Evolutionary conservation across 2,113 vertebrate species (phyloP).

Genomic region (Zonotrichia leucophrys): DNA sequence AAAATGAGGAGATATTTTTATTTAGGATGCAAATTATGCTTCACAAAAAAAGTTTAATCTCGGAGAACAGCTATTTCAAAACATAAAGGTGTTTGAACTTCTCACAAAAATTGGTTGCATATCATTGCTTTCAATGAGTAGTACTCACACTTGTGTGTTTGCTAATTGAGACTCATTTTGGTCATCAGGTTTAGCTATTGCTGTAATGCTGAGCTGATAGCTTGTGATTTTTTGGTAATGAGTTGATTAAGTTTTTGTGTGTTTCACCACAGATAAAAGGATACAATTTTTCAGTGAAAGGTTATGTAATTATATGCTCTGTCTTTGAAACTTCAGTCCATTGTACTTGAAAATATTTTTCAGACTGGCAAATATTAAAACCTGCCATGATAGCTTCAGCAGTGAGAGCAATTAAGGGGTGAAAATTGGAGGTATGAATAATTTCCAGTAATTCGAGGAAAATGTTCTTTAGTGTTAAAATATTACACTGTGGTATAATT

Average conservation of each 20-base stretch:
- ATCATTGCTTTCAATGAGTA: not conserved
- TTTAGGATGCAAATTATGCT: not conserved
- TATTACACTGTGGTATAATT: slow-evolving; percentile 13
- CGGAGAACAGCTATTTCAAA: not conserved
- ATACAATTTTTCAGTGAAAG: not conserved
- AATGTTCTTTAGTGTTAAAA: not conserved
- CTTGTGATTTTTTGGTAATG: not conserved
- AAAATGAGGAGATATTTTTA: not conserved
- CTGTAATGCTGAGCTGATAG: not conserved
- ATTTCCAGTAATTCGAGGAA: slow-evolving; percentile 13
- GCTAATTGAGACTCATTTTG: not conserved
- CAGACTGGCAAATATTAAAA: not conserved
- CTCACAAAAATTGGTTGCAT: not conserved
- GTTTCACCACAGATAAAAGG: not conserved
- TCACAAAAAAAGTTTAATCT: not conserved
- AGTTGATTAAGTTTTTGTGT: not conserved
- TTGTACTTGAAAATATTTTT: not conserved
- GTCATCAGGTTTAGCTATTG: not conserved
- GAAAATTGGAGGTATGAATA: not conserved
- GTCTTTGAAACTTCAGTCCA: not conserved
- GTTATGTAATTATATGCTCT: not conserved
- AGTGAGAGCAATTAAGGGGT: slow-evolving; percentile 29
- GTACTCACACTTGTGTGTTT: not conserved
- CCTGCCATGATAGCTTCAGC: not conserved
- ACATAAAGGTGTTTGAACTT: not conserved